Evolutionary conservation across 2,113 vertebrate species (phyloP), one percentile per base, ranked within the genome.

Genomic region (Ptychochromis oligacanthus): DNA sequence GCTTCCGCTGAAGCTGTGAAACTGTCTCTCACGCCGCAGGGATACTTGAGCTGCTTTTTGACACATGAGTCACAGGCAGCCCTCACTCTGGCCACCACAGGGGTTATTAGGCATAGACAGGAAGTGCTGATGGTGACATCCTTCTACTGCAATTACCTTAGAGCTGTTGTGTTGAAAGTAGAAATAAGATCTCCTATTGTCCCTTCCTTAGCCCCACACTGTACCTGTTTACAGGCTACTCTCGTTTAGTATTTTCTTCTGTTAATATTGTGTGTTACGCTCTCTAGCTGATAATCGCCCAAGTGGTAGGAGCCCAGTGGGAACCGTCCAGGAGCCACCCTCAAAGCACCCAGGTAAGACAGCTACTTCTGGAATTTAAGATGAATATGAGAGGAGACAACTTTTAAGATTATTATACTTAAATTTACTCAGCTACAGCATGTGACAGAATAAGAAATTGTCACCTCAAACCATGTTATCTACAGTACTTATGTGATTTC

Each of bases 211-310:
- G 52, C 31, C 57, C 18, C 24, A 62, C 58, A 46, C 28, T n/a
- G 13, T 18, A 24, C 18, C n/a, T 24, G 11, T 77, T 78, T 72
- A 46, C 26, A 72, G 14, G 64, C 64, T 22, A 31, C 31, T 61
- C 38, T 26, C 31, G 5, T n/a, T 28, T 34, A 62, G 26, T 10
- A 13, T 18, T 70, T 46, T 54, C 34, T 77, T 17, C 4, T 58
- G 26, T 59, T 62, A 18, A 59, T 77, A 75, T 31, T 67, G 26
- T 87, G 24, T 77, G 20, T 80, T 88, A 14, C 82, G 79, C 62
- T n/a, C 36, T 91, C 86, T 88, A 99, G 98, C 98, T 70, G 98
- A 99, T 7, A 94, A 97, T 91, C 97, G 97, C 15, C 97, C 98
- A 58, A 98, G 97, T 12, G 97, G 97, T 24, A 96, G 96, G 55